phyloP scores from a whole-genome alignment of 30 jellyfish, hydroid and myxozoan genomes.

The Pelagia noctiluca region DNA sequence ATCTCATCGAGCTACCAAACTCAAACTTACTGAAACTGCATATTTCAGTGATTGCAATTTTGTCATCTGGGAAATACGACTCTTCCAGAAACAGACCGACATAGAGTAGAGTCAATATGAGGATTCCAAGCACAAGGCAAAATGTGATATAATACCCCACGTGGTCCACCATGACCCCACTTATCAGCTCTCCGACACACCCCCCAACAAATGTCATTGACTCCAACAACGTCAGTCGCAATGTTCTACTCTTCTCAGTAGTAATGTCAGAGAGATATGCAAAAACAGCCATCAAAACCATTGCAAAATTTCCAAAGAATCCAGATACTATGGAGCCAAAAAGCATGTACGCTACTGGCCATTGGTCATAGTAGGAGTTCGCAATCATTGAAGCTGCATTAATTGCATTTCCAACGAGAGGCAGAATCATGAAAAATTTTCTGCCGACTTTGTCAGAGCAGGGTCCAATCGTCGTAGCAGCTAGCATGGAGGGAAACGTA shows the following conservation, averaged over 20 bases:
- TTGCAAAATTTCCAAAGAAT: slow-evolving; percentile 82
- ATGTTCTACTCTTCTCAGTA: slow-evolving; percentile 64
- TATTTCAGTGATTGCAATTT: slow-evolving; percentile 15
- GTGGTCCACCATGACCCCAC: slow-evolving; percentile 80
- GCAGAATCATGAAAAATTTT: slow-evolving; percentile 70
- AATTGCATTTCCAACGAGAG: slow-evolving; percentile 75
- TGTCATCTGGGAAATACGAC: slow-evolving; percentile 61
- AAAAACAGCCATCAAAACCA: slow-evolving; percentile 77
- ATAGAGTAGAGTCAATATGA: slow-evolving; percentile 48
- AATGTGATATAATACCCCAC: slow-evolving; percentile 75
- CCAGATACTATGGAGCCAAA: slow-evolving; percentile 81
- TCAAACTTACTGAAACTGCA: not conserved
- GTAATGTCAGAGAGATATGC: slow-evolving; percentile 92
- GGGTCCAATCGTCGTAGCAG: slow-evolving; percentile 77
- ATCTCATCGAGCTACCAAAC: slow-evolving; percentile 23
- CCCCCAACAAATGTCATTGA: slow-evolving; percentile 85
- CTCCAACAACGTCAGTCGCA: slow-evolving; percentile 79
- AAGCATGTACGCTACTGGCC: slow-evolving; percentile 59
- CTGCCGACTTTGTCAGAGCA: slow-evolving; percentile 96
- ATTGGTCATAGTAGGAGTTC: slow-evolving; percentile 51
- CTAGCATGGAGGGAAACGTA: slow-evolving; percentile 81
- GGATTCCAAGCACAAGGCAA: slow-evolving; percentile 56
- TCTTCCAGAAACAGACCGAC: slow-evolving; percentile 59
- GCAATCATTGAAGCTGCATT: slow-evolving; percentile 52
- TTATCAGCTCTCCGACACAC: slow-evolving; percentile 63